A percentile compares a stretch with the other conserved stretches of the same genome.
Evolutionary conservation across 2,113 vertebrate genomes (phyloP).

Genomic region (Sturnus vulgaris): DNA sequence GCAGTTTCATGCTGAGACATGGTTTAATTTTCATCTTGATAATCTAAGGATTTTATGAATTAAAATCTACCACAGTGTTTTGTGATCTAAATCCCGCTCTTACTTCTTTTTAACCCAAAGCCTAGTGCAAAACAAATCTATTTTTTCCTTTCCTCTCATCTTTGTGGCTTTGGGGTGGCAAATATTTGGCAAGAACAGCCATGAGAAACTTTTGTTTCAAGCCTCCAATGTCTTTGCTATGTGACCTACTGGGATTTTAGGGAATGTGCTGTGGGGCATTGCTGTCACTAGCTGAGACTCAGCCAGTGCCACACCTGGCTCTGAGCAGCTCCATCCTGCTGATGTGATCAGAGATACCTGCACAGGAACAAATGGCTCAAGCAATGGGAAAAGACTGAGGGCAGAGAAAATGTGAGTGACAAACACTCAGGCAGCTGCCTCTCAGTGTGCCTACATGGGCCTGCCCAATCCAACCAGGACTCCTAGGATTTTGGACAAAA

Average conservation of each 20-base stretch:
- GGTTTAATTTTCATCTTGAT: not conserved
- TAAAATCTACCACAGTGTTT: not conserved
- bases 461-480: not conserved
- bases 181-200: not conserved
- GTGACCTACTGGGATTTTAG: not conserved
- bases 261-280: not conserved
- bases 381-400: not conserved
- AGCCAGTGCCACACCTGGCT: not conserved
- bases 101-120: not conserved
- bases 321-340: not conserved
- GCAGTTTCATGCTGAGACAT: not conserved
- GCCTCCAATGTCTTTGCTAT: not conserved
- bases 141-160: not conserved
- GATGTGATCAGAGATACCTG: not conserved
- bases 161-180: not conserved
- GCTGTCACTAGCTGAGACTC: not conserved
- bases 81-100: not conserved
- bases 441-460: accelerated
- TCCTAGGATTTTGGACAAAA: not conserved
- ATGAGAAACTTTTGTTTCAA: not conserved
- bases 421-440: not conserved
- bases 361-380: not conserved
- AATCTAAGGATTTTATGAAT: not conserved
- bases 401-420: not conserved
- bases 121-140: not conserved